A percentile compares a stretch with the other conserved stretches of the same genome.
These are phyloP conservation scores for Chironomus tentans DNA, from an alignment of 2,888 invertebrate species.

Conservation along the genomic window DNA sequence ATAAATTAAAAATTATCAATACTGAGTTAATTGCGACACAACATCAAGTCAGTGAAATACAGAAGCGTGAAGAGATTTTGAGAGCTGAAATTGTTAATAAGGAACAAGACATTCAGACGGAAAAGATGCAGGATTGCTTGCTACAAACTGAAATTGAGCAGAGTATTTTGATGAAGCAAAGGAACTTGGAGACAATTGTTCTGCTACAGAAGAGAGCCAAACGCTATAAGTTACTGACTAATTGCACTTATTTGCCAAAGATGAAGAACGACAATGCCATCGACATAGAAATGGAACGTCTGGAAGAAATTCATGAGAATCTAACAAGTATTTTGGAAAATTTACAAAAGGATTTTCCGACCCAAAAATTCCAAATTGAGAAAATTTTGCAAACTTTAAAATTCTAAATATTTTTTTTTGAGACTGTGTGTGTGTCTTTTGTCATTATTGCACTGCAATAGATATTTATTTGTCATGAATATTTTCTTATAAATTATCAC, in stretches of 20 bases:
- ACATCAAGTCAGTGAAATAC: slow-evolving; percentile 33
- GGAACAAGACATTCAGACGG: slow-evolving; percentile 34
- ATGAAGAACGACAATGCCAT: slow-evolving; percentile 44
- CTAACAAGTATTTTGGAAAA: slow-evolving; percentile 50
- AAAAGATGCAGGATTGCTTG: slow-evolving; percentile 33
- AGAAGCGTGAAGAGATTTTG: slow-evolving; percentile 32
- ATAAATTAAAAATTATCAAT: slow-evolving; percentile 44
- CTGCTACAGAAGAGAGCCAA: slow-evolving; percentile 60
- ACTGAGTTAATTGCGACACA: slow-evolving; percentile 34
- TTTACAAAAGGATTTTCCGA: slow-evolving; percentile 54
- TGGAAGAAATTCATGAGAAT: slow-evolving; percentile 49
- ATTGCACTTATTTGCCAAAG: slow-evolving; percentile 35
- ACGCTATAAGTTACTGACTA: slow-evolving; percentile 47
- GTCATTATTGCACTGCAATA: background rate
- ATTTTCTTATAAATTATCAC: background rate
- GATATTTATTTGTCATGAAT: background rate
- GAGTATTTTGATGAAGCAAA: slow-evolving; percentile 37
- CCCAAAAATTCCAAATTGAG: slow-evolving; percentile 42
- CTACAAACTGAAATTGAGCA: slow-evolving; percentile 41
- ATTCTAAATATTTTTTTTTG: slow-evolving; percentile 32
- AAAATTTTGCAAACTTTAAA: slow-evolving; percentile 47
- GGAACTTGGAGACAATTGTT: slow-evolving; percentile 50
- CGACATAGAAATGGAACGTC: slow-evolving; percentile 49
- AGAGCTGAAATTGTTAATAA: slow-evolving; percentile 33
- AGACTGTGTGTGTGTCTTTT: background rate